phyloP scores from a whole-genome alignment of 1,140 invertebrate species.

The Apis cerana region DNA sequence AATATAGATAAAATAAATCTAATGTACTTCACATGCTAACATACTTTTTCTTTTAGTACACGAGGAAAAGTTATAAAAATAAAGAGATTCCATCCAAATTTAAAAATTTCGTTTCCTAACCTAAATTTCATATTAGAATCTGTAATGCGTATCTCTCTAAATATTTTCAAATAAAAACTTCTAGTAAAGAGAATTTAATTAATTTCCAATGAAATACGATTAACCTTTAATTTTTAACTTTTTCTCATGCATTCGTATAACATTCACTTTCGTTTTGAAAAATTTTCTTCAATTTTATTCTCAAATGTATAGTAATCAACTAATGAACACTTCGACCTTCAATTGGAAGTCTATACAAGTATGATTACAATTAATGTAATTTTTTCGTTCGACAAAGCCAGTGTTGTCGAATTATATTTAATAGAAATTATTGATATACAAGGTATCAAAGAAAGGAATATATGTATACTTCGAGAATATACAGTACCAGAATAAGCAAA shows the following conservation, averaged over 20 bases:
- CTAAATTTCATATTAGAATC: no score
- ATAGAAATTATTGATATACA: slow-evolving; percentile 2
- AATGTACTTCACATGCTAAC: slow-evolving; percentile 3
- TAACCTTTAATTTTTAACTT: slow-evolving; percentile 6
- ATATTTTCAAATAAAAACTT: no score
- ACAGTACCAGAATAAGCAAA: neutral
- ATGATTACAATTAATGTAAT: neutral
- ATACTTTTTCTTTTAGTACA: neutral
- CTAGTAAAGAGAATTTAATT: no score
- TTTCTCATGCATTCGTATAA: neutral
- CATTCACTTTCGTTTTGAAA: neutral
- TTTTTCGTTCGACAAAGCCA: neutral
- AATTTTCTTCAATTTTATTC: neutral
- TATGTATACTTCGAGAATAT: no score
- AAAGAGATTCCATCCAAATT: neutral
- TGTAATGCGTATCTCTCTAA: no score
- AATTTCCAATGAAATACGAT: no score
- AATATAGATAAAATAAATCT: slow-evolving; percentile 37
- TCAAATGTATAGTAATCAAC: neutral
- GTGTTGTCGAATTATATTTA: slow-evolving; percentile 2
- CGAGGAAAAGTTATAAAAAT: neutral
- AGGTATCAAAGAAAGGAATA: neutral
- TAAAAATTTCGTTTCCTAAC: neutral
- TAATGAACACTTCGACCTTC: slow-evolving; percentile 14
- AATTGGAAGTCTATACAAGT: neutral